A percentile compares a stretch with the other conserved stretches of the same genome.
phyloP scores from a whole-genome alignment of 2,113 vertebrate species.

The Poicephalus meyeri region DNA sequence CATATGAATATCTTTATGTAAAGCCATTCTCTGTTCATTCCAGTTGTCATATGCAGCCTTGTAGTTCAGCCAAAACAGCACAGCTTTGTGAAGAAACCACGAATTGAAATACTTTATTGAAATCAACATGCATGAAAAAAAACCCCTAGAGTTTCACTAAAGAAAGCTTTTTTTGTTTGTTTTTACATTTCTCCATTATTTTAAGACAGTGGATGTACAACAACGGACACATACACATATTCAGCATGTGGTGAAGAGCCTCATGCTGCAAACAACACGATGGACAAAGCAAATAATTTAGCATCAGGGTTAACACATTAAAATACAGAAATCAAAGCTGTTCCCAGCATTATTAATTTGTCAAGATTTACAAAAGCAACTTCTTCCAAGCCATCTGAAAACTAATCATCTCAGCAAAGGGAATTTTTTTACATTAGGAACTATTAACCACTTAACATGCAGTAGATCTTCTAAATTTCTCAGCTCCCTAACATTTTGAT shows the following conservation, averaged over 20 bases:
- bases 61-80: constrained; percentile 99
- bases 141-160: not conserved
- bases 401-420: not conserved
- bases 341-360: not conserved
- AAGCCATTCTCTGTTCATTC: constrained; percentile 96
- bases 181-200: not conserved
- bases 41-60: constrained; percentile 98
- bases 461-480: not conserved
- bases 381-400: not conserved
- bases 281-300: not conserved
- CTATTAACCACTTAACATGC: not conserved
- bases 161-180: not conserved
- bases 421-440: not conserved
- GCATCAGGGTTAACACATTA: not conserved
- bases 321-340: not conserved
- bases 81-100: constrained; percentile 78
- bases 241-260: not conserved
- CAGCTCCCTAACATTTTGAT: not conserved
- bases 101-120: not conserved
- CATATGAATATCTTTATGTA: constrained; percentile 97
- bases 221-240: not conserved
- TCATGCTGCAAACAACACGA: not conserved
- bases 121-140: not conserved
- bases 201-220: not conserved
- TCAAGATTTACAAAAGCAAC: not conserved